phyloP scores from a whole-genome alignment of 2,797 vertebrate genomes.

The Eospalax fontanierii region DNA sequence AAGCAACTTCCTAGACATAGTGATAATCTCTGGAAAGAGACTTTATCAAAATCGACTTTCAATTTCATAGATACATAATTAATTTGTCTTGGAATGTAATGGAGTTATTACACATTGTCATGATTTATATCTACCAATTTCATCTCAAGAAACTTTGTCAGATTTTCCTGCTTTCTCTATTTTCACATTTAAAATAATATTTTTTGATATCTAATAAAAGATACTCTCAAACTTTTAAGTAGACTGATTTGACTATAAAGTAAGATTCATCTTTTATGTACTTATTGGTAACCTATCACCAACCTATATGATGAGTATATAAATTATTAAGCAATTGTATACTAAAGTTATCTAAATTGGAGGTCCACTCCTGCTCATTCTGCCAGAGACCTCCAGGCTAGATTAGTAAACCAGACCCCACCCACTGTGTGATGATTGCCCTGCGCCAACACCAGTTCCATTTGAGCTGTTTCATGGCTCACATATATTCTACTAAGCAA shows the following conservation, averaged over 20 bases:
- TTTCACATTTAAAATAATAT: slow-evolving; percentile 73
- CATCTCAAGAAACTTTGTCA: slow-evolving; percentile 71
- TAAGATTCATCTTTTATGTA: neutral
- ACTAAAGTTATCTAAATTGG: neutral
- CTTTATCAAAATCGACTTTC: slow-evolving; percentile 79
- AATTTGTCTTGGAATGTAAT: slow-evolving; percentile 78
- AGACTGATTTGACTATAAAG: slow-evolving; percentile 53
- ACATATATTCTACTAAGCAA: too few relatives aligned
- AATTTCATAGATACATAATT: slow-evolving; percentile 76
- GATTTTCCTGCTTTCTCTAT: slow-evolving; percentile 75
- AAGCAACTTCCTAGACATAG: slow-evolving; percentile 66
- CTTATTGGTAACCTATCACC: slow-evolving; percentile 5
- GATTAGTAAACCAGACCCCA: too few relatives aligned
- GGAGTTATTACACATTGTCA: slow-evolving; percentile 73
- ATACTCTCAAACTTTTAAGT: slow-evolving; percentile 55
- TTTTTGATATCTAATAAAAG: slow-evolving; percentile 47
- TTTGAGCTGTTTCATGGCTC: too few relatives aligned
- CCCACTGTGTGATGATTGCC: too few relatives aligned
- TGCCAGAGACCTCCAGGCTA: too few relatives aligned
- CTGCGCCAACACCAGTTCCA: too few relatives aligned
- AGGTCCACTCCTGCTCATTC: too few relatives aligned
- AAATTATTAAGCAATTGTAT: slow-evolving; percentile 37
- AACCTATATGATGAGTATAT: neutral
- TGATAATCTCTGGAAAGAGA: slow-evolving; percentile 71
- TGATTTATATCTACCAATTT: slow-evolving; percentile 83